Evolutionary conservation across 2,888 invertebrate genomes (phyloP).

Genomic region (Drosophila birchii): DNA sequence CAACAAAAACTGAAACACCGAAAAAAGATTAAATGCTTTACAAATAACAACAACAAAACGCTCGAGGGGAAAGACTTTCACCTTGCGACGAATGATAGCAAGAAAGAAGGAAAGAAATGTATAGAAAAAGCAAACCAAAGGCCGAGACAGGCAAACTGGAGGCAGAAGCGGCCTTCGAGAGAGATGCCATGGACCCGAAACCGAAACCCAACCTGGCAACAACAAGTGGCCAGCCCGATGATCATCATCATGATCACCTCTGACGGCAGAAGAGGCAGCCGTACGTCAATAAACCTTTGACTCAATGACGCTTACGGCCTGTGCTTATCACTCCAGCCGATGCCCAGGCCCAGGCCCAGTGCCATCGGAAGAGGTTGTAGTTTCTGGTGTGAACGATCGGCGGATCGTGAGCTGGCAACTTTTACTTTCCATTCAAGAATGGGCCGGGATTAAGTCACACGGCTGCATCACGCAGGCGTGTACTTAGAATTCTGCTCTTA

Average conservation of each 20-base stretch:
- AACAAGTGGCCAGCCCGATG: conserved; percentile 61
- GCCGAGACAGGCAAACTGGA: conserved; percentile 20
- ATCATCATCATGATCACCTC: conserved; percentile 49
- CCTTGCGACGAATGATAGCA: conserved; percentile 63
- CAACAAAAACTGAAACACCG: conserved; percentile 65
- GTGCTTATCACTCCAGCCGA: conserved; percentile 60
- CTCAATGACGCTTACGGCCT: conserved; percentile 64
- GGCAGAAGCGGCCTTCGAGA: conserved; percentile 70
- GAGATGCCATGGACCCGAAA: conserved; percentile 63
- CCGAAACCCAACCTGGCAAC: conserved; percentile 52
- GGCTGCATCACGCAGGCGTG: conserved; percentile 28
- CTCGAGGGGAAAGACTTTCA: conserved; percentile 81
- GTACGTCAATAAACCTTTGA: conserved; percentile 76
- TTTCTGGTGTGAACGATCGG: conserved; percentile 50
- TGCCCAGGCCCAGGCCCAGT: conserved; percentile 28
- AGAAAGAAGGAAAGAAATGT: conserved; percentile 40
- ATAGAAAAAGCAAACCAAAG: conserved; percentile 11
- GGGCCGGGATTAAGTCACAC: conserved; percentile 60
- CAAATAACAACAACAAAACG: conserved; percentile 65
- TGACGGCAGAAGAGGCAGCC: conserved; percentile 33
- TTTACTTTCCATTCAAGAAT: conserved; percentile 76
- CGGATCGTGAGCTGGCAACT: conserved; percentile 62
- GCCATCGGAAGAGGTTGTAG: conserved; percentile 16
- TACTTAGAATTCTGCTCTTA: conserved; percentile 63
- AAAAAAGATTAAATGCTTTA: conserved; percentile 67